Evolutionary conservation across 1,140 invertebrate species (phyloP), one percentile per base, ranked within the genome.

Genomic region (Drosophila tropicalis): DNA sequence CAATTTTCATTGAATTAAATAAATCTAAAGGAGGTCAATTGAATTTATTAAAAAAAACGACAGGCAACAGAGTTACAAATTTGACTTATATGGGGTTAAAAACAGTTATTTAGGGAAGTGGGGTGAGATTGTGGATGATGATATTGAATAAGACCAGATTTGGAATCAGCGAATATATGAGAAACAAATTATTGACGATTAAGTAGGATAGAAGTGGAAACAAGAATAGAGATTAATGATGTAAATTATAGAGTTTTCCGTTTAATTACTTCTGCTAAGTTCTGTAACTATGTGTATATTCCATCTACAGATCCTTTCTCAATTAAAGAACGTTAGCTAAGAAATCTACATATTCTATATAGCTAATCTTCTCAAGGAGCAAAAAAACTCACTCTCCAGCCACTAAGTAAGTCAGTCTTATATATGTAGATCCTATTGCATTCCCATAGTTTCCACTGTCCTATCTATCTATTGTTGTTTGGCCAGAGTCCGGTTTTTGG

Each of bases 381-480:
- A 32, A 7, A 10, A 32, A 17, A 1, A 15, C n/a, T 6, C 5
- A 4, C 56, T 10, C 29, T 3, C 29, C 17, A n/a, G 32, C 32
- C 56, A 58, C 56, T 32, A 36, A 58, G 32, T 36, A 17, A 58
- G 44, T 51, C 44, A 51, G 44, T 67, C 63, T 62, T 61, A 58
- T 58, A 58, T 54, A 51, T 51, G 44, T 32, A 39, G 62, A 74
- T 61, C 44, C 70, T 74, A 67, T 62, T 75, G 41, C 57, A 75
- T 67, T 75, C 67, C 70, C 70, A 75, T 73, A 17, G 62, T 62
- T 41, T 70, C 70, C 47, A 73, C 55, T 57, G 29, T 25, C 56
- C 70, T 41, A 73, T 62, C 62, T 76, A 36, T 55, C 66, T 76
- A 67, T 76, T 76, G 72, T 68, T 58, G 73, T 76, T 29, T 76